phyloP scores from a whole-genome alignment of 2,113 vertebrate genomes.

The Ictidomys tridecemlineatus region DNA sequence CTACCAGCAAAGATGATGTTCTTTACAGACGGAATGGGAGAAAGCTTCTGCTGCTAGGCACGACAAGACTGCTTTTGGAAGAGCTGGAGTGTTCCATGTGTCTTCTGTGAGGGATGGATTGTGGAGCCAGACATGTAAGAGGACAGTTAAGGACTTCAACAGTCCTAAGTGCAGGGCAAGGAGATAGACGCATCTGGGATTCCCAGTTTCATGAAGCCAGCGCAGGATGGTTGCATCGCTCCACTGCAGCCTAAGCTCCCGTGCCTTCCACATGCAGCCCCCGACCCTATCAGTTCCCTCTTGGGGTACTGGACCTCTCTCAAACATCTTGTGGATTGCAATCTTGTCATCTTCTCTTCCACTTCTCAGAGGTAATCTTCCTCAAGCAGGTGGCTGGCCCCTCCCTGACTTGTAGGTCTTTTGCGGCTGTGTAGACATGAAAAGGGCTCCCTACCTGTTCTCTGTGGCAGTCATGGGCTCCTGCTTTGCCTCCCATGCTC shows the following conservation, averaged over 20 bases:
- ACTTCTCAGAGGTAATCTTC: neutral
- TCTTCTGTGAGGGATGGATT: constrained; percentile 9
- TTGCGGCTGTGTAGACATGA: neutral
- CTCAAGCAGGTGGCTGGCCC: neutral
- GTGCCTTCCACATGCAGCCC: rapidly evolving
- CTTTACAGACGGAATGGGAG: neutral
- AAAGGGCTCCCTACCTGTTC: neutral
- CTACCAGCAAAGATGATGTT: neutral
- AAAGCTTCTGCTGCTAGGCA: neutral
- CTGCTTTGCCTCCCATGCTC: neutral
- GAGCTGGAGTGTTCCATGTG: neutral
- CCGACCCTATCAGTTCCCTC: no score
- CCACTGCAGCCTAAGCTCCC: neutral
- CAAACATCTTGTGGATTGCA: neutral
- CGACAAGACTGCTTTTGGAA: neutral
- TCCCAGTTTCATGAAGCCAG: neutral
- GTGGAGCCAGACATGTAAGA: neutral
- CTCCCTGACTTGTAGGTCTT: neutral
- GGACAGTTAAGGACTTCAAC: neutral
- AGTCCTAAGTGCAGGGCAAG: neutral
- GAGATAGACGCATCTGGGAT: neutral
- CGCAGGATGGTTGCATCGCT: rapidly evolving
- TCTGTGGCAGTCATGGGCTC: neutral
- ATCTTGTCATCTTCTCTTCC: no score
- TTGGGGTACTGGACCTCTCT: neutral